Base-by-base conservation (phyloP, 2,113 vertebrate species). In the Leiothrix lutea region DNA sequence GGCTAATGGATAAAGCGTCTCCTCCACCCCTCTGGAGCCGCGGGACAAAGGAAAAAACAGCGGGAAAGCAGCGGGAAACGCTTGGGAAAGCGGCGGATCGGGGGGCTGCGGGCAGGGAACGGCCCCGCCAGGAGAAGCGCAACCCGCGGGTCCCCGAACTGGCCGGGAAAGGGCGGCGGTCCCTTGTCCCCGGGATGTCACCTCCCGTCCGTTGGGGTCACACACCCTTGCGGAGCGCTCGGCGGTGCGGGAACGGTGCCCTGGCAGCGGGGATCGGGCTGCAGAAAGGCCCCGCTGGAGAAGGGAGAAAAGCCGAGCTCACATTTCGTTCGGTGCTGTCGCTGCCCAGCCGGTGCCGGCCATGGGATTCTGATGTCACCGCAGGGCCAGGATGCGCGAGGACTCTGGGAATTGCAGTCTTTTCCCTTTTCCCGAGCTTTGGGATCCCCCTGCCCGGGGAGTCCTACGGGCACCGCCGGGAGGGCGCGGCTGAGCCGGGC, bases 361-460 rank as follows among this genome's bases (percentile, higher is more conserved):
- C 93, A 8, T 38, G 90, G 10, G 54, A 33, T 1, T 40, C 85
- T 95, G 97, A 95, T 95, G 97, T 95, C 96, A 97, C 40, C 24
- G 61, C 44, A 31, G 86, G 82, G 75, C 95, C 93, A 54, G 91
- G 85, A 81, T 62, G 91, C 38, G 79, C 69, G 85, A 70, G 96
- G 40, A 96, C 93, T 14, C 58, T 70, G 97, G 95, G 97, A 97
- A 95, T 92, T 96, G 94, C 80, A 95, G 96, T 95, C n/a, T 69
- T 14, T 3, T 6, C 40, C 60, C 15, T 2, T 2, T 0, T 6
- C 6, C 40, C 44, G 0, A 5, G 38, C 2, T 4, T 5, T 2
- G 9, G 71, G 61, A 44, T 24, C 3, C 18, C 25, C 12, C 5
- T 13, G 1, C 20, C 24, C 61, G 0, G 14, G 3, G 6, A 7